phyloP scores from a whole-genome alignment of 2,113 vertebrate species.

The Cacatua alba region DNA sequence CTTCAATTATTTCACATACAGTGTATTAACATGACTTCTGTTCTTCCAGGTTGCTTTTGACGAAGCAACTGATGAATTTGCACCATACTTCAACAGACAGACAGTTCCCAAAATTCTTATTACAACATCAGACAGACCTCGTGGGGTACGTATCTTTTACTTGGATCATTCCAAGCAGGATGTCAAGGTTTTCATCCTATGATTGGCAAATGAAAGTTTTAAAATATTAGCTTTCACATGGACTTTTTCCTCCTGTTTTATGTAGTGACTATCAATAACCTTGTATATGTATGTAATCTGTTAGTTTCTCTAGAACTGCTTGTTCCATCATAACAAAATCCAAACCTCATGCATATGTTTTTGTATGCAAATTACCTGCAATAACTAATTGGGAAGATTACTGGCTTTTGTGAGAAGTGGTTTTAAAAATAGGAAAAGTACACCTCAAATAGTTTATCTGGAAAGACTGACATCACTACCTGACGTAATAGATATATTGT shows the following conservation, averaged over 20 bases:
- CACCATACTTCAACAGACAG: slow-evolving; percentile 92
- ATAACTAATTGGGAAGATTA: not conserved
- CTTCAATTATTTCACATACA: not conserved
- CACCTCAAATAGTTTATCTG: not conserved
- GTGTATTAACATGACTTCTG: not conserved
- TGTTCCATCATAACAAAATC: not conserved
- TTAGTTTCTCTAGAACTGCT: not conserved
- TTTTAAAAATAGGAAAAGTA: not conserved
- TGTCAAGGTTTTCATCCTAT: not conserved
- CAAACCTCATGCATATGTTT: not conserved
- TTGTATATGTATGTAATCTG: not conserved
- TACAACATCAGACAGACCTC: slow-evolving; percentile 95
- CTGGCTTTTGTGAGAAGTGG: not conserved
- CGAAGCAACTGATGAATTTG: slow-evolving; percentile 96
- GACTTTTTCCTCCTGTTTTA: not conserved
- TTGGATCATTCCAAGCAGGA: not conserved
- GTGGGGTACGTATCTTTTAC: slow-evolving; percentile 81
- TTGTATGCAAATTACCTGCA: not conserved
- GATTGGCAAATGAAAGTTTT: not conserved
- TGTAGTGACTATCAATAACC: not conserved
- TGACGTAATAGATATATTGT: not conserved
- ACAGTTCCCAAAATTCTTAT: slow-evolving; percentile 97
- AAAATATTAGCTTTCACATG: not conserved
- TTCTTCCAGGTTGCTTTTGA: slow-evolving; percentile 89
- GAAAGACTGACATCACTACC: not conserved